Percentiles rank a stretch among this genome's conserved stretches.
Conservation (phyloP, 2,797 vertebrate genomes). For the Ptychobarbus kaznakovi region DNA sequence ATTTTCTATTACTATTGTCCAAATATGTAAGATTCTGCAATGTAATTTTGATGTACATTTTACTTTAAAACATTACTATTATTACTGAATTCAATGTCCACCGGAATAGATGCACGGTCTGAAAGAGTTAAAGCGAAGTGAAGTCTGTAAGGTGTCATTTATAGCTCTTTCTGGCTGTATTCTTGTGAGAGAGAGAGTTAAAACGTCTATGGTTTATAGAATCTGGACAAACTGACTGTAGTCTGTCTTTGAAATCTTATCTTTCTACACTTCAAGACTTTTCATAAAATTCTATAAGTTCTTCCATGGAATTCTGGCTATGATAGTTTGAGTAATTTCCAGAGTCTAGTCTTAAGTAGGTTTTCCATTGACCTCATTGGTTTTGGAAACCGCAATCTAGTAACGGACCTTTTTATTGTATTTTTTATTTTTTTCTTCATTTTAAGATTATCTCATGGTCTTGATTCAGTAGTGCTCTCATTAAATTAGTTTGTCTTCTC, state of each 20-base stretch:
- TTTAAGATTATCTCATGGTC: not conserved
- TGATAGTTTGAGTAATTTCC: slow-evolving; percentile 12
- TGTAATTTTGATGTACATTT: not conserved
- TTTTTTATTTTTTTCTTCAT: not conserved
- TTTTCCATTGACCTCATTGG: not conserved
- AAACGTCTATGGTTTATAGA: slow-evolving; percentile 46
- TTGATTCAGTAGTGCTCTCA: not conserved
- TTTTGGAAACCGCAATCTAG: not conserved
- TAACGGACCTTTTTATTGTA: not conserved
- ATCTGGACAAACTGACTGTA: slow-evolving; percentile 36
- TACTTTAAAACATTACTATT: not conserved
- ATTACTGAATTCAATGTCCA: not conserved
- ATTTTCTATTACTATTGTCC: not conserved
- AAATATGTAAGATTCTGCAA: not conserved
- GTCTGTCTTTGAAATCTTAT: not conserved
- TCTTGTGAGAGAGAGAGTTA: not conserved
- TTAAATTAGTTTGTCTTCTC: not conserved
- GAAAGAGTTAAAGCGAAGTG: slow-evolving; percentile 50
- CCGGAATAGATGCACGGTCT: not conserved
- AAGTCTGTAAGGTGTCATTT: slow-evolving; percentile 73
- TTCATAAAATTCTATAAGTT: not conserved
- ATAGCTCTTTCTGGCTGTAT: slow-evolving; percentile 61
- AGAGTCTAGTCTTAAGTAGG: not conserved
- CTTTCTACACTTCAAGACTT: slow-evolving; percentile 9
- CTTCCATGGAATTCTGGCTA: slow-evolving; percentile 13